A percentile compares a stretch with the other conserved stretches of the same genome.
Conservation (phyloP, 1,140 invertebrate species). For the Rhyzopertha dominica region DNA sequence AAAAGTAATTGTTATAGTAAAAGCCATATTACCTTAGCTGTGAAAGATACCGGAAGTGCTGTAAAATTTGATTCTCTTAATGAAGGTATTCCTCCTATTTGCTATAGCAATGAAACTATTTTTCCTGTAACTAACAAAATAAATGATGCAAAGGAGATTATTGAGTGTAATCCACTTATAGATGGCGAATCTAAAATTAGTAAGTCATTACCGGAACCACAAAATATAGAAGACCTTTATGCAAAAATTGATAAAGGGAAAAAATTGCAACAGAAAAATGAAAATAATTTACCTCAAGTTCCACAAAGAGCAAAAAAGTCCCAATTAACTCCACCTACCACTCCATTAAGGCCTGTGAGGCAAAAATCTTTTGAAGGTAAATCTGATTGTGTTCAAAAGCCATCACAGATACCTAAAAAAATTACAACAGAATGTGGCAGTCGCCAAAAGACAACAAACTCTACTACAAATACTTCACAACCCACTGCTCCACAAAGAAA, state of each 20-base stretch:
- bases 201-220: background rate
- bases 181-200: background rate
- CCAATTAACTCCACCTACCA: slow-evolving; percentile 3
- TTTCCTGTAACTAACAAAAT: background rate
- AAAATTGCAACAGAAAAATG: slow-evolving; percentile 1
- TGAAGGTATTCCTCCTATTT: background rate
- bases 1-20: no score
- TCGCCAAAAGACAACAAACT: no score
- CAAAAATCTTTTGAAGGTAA: slow-evolving; percentile 23
- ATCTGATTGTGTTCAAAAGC: no score
- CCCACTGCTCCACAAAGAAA: no score
- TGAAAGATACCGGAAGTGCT: background rate
- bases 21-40: background rate
- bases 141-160: background rate
- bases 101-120: background rate
- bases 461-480: no score
- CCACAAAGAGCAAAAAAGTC: slow-evolving; percentile 21
- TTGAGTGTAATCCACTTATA: background rate
- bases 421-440: no score
- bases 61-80: background rate
- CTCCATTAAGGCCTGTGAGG: slow-evolving; percentile 22
- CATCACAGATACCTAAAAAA: no score
- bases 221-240: slow-evolving; percentile 21
- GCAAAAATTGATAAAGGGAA: slow-evolving; percentile 24
- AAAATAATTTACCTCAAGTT: slow-evolving; percentile 19